Conservation (phyloP, 1,140 invertebrate genomes). For the Leptopilina clavipes region DNA sequence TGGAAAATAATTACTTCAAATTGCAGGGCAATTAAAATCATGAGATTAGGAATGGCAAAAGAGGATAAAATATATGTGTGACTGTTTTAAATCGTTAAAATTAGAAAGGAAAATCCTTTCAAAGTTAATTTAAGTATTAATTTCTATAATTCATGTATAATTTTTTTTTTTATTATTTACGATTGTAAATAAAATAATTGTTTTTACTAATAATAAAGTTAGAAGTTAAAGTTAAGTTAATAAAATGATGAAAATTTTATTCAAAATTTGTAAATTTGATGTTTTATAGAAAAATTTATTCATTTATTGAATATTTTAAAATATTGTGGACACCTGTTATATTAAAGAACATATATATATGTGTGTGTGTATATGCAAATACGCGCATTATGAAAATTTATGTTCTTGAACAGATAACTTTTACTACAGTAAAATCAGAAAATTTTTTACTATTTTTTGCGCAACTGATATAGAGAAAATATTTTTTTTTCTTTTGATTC, state of each 20-base stretch:
- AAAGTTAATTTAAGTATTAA: not conserved
- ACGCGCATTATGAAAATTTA: constrained; percentile 3
- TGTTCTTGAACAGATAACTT: constrained; percentile 10
- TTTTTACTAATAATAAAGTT: no score
- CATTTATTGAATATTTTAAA: no score
- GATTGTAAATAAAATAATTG: not conserved
- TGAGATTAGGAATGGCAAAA: not conserved
- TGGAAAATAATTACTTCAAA: constrained; percentile 23
- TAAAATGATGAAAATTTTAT: no score
- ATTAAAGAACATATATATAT: not conserved
- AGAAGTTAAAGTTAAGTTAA: no score
- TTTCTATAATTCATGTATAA: not conserved
- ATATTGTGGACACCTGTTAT: not conserved
- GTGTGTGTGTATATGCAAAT: not conserved
- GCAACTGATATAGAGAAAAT: no score
- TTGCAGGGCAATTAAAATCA: constrained; percentile 28
- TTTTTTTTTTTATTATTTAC: no score
- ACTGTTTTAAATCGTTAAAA: not conserved
- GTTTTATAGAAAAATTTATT: no score
- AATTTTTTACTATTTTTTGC: not conserved
- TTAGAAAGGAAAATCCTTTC: constrained; percentile 16
- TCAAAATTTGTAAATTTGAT: no score
- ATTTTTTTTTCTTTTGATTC: no score
- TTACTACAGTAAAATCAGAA: not conserved
- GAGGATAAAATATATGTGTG: not conserved